Base-by-base conservation (phyloP, 1,140 invertebrate genomes). In the Diabrotica virgifera region DNA sequence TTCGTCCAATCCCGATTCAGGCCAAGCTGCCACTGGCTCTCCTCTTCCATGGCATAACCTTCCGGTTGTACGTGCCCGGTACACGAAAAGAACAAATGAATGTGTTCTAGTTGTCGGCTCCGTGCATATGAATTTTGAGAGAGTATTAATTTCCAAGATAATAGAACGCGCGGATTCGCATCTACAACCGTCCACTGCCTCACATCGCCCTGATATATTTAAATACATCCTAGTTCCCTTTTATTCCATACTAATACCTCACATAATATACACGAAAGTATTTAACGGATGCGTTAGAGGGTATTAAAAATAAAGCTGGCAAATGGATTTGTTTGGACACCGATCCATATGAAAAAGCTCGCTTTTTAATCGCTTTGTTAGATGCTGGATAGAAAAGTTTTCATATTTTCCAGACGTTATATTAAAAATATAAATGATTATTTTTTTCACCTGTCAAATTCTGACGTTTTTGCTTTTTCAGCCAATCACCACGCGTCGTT, bases 91-190 rank as follows among this genome's bases (percentile, higher is more conserved):
- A 57, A 36, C 36, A 36, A 57, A 57, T 57, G 55, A 57, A 57
- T 57, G 36, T 46, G 40, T 46, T 8, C 40, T 46, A 46, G 8
- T 46, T 46, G 40, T 46, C 36, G 55, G 55, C 36, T 57, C 55
- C 55, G 55, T 57, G 55, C 55, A 57, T 57, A 57, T 57, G 55
- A 57, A 57, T 57, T 57, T 57, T 57, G 55, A 57, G 36, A 24
- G 55, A 37, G 55, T 36, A 57, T 57, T 57, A 57, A 57, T 57
- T 57, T 36, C 12, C 35, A 57, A 57, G 55, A 57, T 57, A 57
- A 57, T 57, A 46, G 40, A 46, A 46, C 40, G 40, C 40, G 40
- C n/a, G n/a, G 8, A 57, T 57, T 57, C 11, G 9, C 55, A 57
- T 57, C 55, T 57, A 46, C 40, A 46, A 46, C 55, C 12, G 12